phyloP scores from a whole-genome alignment of 2,797 vertebrate genomes.

The Myotis planiceps region DNA sequence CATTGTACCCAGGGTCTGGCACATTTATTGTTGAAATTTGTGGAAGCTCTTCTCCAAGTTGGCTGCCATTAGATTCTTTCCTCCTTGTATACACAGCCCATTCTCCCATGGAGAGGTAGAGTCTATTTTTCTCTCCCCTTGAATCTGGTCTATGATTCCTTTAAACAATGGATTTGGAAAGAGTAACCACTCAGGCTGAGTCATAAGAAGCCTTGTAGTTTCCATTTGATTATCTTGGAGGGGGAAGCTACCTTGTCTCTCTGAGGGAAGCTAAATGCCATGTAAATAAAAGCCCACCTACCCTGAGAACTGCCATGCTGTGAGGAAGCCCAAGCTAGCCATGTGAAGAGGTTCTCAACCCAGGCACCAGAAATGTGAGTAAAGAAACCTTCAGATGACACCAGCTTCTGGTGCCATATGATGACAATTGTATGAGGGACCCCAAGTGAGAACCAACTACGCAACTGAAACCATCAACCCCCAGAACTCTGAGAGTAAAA shows the following conservation, averaged over 20 bases:
- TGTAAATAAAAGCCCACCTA: not conserved
- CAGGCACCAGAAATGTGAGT: not conserved
- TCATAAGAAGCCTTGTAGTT: not conserved
- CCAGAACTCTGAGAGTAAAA: not conserved
- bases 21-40: not conserved
- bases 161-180: not conserved
- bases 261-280: not conserved
- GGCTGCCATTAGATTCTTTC: not conserved
- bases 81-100: not conserved
- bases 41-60: not conserved
- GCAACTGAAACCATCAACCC: not conserved
- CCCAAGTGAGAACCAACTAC: not conserved
- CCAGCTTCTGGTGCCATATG: not conserved
- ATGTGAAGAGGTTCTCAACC: not conserved
- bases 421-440: not conserved
- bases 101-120: not conserved
- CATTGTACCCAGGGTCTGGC: not conserved
- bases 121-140: not conserved
- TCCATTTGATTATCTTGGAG: not conserved
- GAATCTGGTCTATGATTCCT: not conserved
- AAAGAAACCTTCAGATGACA: not conserved
- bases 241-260: not conserved
- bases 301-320: not conserved
- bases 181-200: not conserved
- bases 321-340: not conserved